Evolutionary conservation across 2,888 invertebrate genomes (phyloP).

Genomic region (Phania funesta): DNA sequence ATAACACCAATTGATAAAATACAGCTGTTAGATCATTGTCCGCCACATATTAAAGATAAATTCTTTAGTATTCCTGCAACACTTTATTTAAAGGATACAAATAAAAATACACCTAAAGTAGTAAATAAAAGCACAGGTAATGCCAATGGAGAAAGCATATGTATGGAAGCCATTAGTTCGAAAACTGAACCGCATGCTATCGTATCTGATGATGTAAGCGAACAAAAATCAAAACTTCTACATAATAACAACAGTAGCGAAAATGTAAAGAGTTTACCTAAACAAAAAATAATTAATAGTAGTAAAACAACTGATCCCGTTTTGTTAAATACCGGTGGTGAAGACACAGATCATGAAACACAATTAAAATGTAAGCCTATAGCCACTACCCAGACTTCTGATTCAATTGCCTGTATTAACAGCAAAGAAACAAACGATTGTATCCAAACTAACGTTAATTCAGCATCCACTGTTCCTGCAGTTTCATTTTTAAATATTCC

Average conservation of each 20-base stretch:
- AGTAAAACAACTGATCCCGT: not conserved
- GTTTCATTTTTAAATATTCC: not conserved
- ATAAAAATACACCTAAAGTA: not conserved
- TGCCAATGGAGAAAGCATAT: too few relatives aligned
- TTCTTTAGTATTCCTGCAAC: constrained; percentile 21
- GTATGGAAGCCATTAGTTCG: too few relatives aligned
- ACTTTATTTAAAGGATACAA: constrained; percentile 11
- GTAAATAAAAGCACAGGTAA: not conserved
- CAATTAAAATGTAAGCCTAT: not conserved
- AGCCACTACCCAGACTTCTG: not conserved
- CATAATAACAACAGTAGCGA: not conserved
- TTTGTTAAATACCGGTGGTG: not conserved
- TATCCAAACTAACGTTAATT: not conserved
- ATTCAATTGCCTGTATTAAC: not conserved
- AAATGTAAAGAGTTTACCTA: too few relatives aligned
- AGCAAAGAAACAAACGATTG: not conserved
- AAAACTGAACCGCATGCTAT: not conserved
- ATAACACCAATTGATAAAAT: constrained; percentile 16
- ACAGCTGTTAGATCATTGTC: constrained; percentile 4
- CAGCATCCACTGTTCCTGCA: not conserved
- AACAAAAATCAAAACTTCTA: not conserved
- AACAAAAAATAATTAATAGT: not conserved
- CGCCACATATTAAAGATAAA: not conserved
- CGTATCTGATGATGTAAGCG: not conserved
- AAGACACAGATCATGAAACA: not conserved